Conservation (phyloP, 37 sponge, comb jelly and placozoan species). For the Amphimedon queenslandica region DNA sequence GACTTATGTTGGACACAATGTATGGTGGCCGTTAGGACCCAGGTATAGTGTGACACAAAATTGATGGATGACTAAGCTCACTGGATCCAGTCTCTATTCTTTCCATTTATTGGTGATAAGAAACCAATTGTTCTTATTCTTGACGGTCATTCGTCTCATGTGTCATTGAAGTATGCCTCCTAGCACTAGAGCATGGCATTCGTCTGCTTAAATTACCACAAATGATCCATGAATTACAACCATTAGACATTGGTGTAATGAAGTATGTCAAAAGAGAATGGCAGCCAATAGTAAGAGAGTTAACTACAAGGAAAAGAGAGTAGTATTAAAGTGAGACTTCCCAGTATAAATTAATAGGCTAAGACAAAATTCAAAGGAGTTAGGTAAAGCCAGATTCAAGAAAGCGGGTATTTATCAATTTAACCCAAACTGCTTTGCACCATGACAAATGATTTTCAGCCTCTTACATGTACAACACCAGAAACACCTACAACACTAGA, state of each 20-base stretch:
- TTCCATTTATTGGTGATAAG: neutral
- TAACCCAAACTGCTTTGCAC: too few relatives aligned
- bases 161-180: neutral
- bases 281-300: neutral
- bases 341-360: neutral
- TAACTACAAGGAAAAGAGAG: neutral
- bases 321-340: neutral
- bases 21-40: constrained; percentile 27
- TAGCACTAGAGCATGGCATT: neutral
- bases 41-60: constrained; percentile 9
- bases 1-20: constrained; percentile 8
- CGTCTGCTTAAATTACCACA: constrained; percentile 4
- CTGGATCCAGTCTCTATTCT: constrained; percentile 37
- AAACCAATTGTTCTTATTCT: neutral
- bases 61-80: constrained; percentile 35
- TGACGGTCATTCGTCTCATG: constrained; percentile 5
- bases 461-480: too few relatives aligned
- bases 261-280: neutral
- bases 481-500: too few relatives aligned
- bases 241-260: neutral
- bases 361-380: too few relatives aligned
- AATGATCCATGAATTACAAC: neutral
- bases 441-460: too few relatives aligned
- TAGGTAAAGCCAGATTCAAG: too few relatives aligned
- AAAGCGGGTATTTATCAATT: too few relatives aligned